A percentile compares a stretch with the other conserved stretches of the same genome.
Evolutionary conservation across 2,797 vertebrate genomes (phyloP).

Genomic region (Diglossa cyanea): DNA sequence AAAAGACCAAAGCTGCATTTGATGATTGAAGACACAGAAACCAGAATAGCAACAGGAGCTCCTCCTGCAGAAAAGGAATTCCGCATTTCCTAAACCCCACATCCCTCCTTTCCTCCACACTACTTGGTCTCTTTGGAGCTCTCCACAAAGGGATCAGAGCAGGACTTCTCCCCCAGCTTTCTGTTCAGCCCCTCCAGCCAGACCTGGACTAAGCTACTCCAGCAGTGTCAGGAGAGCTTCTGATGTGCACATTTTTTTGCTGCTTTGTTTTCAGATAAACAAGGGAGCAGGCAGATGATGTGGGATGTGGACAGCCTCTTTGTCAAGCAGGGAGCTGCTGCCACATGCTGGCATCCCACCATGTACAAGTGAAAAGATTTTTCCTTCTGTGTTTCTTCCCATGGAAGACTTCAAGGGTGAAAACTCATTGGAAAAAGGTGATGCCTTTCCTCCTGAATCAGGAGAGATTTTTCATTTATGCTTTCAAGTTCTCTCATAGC

Average conservation of each 20-base stretch:
- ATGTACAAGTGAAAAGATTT: neutral
- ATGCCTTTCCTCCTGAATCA: neutral
- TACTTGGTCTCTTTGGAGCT: neutral
- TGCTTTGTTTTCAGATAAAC: neutral
- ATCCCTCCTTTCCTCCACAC: neutral
- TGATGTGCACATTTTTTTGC: neutral
- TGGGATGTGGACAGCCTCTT: neutral
- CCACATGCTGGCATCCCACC: conserved; percentile 46
- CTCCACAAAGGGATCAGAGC: neutral
- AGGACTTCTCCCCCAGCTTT: neutral
- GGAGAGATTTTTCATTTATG: neutral
- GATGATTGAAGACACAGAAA: conserved; percentile 26
- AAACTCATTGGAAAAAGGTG: neutral
- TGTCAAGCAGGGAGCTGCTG: conserved; percentile 49
- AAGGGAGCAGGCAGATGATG: neutral
- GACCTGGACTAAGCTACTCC: neutral
- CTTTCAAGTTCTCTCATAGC: neutral
- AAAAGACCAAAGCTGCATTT: conserved; percentile 37
- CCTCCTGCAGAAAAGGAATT: conserved; percentile 11
- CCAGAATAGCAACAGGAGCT: conserved; percentile 15
- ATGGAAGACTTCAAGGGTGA: neutral
- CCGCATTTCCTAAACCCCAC: neutral
- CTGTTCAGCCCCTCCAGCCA: neutral
- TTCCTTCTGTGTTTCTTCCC: neutral
- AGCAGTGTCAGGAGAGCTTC: neutral